Evolutionary conservation across 2,113 vertebrate species (phyloP).

Genomic region (Columbina picui): DNA sequence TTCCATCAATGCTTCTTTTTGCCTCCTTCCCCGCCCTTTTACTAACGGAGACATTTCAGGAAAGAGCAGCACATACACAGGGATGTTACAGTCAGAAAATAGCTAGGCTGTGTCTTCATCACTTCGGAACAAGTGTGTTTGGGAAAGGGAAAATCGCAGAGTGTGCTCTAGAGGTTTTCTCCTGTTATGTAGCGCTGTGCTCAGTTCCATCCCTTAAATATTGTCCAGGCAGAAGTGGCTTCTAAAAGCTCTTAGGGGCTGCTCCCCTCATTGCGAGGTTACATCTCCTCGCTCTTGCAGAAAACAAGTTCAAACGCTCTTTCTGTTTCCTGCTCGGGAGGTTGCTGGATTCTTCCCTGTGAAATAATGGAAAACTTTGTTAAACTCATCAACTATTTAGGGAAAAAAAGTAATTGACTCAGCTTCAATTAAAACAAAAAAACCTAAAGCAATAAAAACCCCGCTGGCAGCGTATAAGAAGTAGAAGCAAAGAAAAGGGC

Average conservation of each 20-base stretch:
- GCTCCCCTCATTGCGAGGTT: rapidly evolving
- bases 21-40: not conserved
- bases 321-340: not conserved
- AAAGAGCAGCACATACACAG: not conserved
- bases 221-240: not conserved
- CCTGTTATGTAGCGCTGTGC: not conserved
- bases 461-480: not conserved
- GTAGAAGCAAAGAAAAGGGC: not conserved
- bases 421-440: conserved; percentile 6
- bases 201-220: not conserved
- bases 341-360: not conserved
- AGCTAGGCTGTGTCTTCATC: not conserved
- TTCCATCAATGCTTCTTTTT: not conserved
- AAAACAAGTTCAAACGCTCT: not conserved
- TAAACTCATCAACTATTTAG: not conserved
- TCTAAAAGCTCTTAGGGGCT: not conserved
- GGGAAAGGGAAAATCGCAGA: not conserved
- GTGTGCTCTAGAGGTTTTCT: not conserved
- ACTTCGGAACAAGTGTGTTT: not conserved
- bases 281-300: not conserved
- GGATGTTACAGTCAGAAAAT: not conserved
- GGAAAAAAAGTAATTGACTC: not conserved
- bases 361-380: not conserved
- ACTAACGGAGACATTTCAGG: not conserved
- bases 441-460: not conserved